These are phyloP conservation scores for Tokudaia tokunoshimensis DNA, from an alignment of 2,797 vertebrate genomes.

Conservation along the genomic window DNA sequence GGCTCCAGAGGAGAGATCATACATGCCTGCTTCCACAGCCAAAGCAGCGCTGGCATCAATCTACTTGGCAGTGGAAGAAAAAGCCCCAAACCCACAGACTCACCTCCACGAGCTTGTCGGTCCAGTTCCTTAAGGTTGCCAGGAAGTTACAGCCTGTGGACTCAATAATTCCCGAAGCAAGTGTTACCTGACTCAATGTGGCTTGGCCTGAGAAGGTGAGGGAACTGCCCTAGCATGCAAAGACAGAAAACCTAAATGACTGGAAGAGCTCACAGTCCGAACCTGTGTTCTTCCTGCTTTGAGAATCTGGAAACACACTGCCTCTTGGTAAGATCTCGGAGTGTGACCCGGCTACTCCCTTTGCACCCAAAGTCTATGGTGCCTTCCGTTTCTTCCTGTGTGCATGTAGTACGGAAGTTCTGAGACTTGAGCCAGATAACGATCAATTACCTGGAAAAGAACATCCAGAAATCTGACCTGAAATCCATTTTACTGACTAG, in stretches of 20 bases:
- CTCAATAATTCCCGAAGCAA: not conserved
- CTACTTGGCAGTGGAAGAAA: not conserved
- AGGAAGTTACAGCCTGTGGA: constrained; percentile 5
- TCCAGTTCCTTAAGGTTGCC: not conserved
- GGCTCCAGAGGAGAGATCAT: constrained; percentile 10
- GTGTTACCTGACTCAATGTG: not conserved
- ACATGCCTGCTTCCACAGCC: not conserved
- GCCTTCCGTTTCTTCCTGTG: not conserved
- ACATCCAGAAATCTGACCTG: not conserved
- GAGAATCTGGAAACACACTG: not conserved
- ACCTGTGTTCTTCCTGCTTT: not conserved
- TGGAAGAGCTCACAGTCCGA: not conserved
- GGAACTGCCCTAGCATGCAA: not conserved
- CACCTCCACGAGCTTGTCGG: constrained; percentile 17
- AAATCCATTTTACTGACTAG: not conserved
- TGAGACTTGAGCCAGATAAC: not conserved
- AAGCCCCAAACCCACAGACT: constrained; percentile 3
- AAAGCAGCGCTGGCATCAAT: constrained; percentile 35
- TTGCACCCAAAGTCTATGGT: not conserved
- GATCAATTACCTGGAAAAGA: constrained; percentile 21
- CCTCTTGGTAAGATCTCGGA: not conserved
- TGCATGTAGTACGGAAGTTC: not conserved
- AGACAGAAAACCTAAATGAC: not conserved
- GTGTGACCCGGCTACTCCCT: not conserved
- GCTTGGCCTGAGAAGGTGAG: not conserved